Evolutionary conservation across 1,140 invertebrate species (phyloP).

Genomic region (Pteromalus puparum): DNA sequence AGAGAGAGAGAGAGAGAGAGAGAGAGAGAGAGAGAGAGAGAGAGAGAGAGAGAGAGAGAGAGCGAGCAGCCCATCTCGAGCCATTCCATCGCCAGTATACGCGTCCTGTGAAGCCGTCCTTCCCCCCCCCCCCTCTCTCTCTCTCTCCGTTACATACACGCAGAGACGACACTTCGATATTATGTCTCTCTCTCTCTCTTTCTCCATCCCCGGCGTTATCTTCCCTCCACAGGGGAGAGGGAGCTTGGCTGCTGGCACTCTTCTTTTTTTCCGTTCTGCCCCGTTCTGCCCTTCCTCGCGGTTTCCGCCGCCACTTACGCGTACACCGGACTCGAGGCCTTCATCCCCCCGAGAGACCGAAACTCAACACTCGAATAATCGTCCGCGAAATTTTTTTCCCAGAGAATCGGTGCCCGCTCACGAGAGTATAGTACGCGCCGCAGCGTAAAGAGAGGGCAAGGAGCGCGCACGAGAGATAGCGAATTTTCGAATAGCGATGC

Average conservation of each 20-base stretch:
- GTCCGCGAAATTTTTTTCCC: background rate
- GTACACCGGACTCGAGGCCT: background rate
- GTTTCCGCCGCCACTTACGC: background rate
- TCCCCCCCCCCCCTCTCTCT: background rate
- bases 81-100: slow-evolving; percentile 18
- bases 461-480: background rate
- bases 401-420: too few relatives aligned
- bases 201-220: background rate
- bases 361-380: background rate
- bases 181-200: background rate
- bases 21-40: slow-evolving; percentile 10
- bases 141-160: background rate
- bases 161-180: slow-evolving; percentile 7
- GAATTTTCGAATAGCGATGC: slow-evolving; percentile 47
- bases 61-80: slow-evolving; percentile 24
- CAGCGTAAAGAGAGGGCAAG: background rate
- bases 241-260: background rate
- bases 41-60: background rate
- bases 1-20: slow-evolving; percentile 4
- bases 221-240: background rate
- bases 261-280: background rate
- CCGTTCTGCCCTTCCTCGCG: background rate
- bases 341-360: background rate
- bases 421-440: background rate
- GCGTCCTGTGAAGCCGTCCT: background rate